These are phyloP conservation scores for Busseola fusca DNA, from an alignment of 2,888 invertebrate genomes.

Conservation along the genomic window DNA sequence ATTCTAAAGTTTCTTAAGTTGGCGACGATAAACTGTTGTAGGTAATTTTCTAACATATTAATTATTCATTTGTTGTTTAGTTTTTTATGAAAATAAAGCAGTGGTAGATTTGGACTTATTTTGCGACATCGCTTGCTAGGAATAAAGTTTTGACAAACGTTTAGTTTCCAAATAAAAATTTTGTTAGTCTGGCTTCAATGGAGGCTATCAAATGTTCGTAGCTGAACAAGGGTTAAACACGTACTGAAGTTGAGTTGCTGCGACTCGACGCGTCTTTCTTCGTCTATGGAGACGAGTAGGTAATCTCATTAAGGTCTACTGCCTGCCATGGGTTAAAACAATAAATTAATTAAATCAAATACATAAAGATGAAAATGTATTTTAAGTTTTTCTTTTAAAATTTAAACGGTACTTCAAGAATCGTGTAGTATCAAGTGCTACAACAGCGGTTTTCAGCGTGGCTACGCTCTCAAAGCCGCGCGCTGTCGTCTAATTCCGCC, in stretches of 20 bases:
- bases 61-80: fast-evolving
- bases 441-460: slow-evolving; percentile 8
- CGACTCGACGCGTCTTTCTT: neutral
- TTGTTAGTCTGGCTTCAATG: neutral
- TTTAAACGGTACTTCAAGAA: neutral
- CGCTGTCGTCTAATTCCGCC: slow-evolving; percentile 25
- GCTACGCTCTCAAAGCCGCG: slow-evolving; percentile 51
- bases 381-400: neutral
- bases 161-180: neutral
- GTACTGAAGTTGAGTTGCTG: too few relatives aligned
- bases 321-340: neutral
- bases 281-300: neutral
- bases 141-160: neutral
- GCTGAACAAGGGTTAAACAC: neutral
- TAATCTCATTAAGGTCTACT: neutral
- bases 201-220: neutral
- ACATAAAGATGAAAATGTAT: neutral
- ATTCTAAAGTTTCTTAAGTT: neutral
- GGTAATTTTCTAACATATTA: neutral
- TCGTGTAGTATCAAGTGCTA: neutral
- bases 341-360: neutral
- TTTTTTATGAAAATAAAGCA: neutral
- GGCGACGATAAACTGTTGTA: neutral
- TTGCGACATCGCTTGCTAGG: neutral
- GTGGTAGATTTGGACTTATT: neutral